Conservation (phyloP, 1,140 invertebrate species). For the Trichonephila inaurata region DNA sequence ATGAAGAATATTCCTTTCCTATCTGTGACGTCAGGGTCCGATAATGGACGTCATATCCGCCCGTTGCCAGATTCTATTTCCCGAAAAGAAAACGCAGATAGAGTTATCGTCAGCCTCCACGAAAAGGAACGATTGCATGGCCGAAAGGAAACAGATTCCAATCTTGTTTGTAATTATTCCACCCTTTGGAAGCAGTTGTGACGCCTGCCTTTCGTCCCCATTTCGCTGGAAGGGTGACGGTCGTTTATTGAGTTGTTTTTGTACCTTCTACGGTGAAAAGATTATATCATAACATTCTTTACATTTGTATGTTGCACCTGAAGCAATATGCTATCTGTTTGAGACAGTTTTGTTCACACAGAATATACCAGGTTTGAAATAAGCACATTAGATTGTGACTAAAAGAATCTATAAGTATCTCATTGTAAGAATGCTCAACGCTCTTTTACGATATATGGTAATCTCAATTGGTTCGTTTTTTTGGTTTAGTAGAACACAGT, state of each 20-base stretch:
- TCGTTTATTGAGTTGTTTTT: background rate
- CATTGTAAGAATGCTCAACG: no score
- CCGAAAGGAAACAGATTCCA: slow-evolving; percentile 58
- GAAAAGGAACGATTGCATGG: slow-evolving; percentile 32
- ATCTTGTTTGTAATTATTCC: slow-evolving; percentile 68
- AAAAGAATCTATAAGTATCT: no score
- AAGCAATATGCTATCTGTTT: background rate
- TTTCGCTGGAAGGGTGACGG: background rate
- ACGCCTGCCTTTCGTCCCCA: background rate
- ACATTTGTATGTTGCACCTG: no score
- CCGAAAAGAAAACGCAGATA: slow-evolving; percentile 57
- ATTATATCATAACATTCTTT: background rate
- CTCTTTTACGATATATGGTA: no score
- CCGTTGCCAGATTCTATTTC: slow-evolving; percentile 67
- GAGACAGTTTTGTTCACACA: no score
- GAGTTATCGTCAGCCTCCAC: slow-evolving; percentile 47
- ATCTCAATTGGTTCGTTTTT: no score
- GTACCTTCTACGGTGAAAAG: background rate
- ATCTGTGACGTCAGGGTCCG: slow-evolving; percentile 64
- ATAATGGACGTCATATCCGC: slow-evolving; percentile 71
- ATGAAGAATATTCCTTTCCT: slow-evolving; percentile 52
- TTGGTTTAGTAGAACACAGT: no score
- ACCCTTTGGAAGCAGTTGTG: background rate
- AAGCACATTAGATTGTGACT: no score
- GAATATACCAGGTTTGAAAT: no score